Evolutionary conservation across 2,113 vertebrate genomes (phyloP), one percentile per base, ranked within the genome.

Genomic region (Mesoclemmys tuberculata): DNA sequence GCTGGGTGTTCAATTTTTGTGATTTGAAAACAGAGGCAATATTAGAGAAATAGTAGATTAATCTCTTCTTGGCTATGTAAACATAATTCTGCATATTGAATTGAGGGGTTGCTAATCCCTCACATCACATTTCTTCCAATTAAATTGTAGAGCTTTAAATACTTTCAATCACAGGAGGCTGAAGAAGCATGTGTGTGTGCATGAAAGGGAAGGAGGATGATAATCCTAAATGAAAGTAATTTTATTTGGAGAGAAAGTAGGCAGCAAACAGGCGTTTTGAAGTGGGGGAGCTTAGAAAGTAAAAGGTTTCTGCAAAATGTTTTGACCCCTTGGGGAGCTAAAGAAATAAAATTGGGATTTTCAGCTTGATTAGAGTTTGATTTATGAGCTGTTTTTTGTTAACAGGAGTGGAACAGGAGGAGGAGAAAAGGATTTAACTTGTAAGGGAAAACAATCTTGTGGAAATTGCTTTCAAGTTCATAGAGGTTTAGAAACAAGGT

Each of bases 81-180:
- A 98, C 97, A 96, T 97, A 96, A 97, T 98, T 98, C 95, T 98
- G 91, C 97, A 97, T 98, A 98, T 97, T 98, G 96, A 97, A 97
- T 97, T 92, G 93, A 94, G 84, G 87, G 86, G 90, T 94, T 97
- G 98, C 97, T 99, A 99, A 99, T 99, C 98, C 98, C 94, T 98
- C 96, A 95, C 97, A 98, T 99, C 98, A 97, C 97, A 80, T 95
- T 97, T 95, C 94, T 98, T 96, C 89, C 97, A 98, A 97, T 96
- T 98, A 97, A 97, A 93, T 97, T 95, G 91, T 95, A 98, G 58
- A 79, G 94, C 90, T 98, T 97, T 97, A 98, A 98, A 97, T 96
- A 96, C 95, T 97, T 97, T 93, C 80, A 96, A 68, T 98, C 88
- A 91, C 80, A 93, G 84, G 84, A 95, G 84, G 82, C 84, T 96